phyloP scores from a whole-genome alignment of 1,140 invertebrate genomes.

The Drosophila rufa region DNA sequence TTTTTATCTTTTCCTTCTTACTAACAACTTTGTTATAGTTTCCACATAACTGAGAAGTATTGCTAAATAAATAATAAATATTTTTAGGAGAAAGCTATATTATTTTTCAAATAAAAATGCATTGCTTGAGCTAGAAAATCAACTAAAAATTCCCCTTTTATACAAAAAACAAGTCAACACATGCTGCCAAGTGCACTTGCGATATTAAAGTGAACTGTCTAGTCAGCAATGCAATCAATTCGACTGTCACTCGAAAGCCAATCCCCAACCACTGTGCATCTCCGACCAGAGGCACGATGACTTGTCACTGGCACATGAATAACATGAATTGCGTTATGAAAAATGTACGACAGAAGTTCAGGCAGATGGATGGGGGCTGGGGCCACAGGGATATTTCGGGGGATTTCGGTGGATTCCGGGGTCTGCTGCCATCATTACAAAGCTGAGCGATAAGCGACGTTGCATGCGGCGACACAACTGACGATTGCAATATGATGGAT shows the following conservation, averaged over 20 bases:
- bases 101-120: too few species aligned
- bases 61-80: too few species aligned
- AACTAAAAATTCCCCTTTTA: neutral
- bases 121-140: neutral
- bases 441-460: constrained; percentile 82
- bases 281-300: neutral
- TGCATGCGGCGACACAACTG: constrained; percentile 75
- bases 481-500: constrained; percentile 81
- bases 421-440: constrained; percentile 70
- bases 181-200: constrained; percentile 10
- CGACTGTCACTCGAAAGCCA: constrained; percentile 5
- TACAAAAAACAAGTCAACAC: neutral
- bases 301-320: constrained; percentile 68
- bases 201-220: neutral
- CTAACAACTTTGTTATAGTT: too few species aligned
- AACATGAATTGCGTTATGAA: constrained; percentile 78
- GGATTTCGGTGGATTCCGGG: constrained; percentile 8
- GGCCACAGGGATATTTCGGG: neutral
- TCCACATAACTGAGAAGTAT: too few species aligned
- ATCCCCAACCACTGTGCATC: constrained; percentile 37
- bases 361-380: constrained; percentile 15
- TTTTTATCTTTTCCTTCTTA: too few species aligned
- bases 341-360: constrained; percentile 67
- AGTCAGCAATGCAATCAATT: constrained; percentile 31
- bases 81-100: too few species aligned